Conservation (phyloP, 2,113 vertebrate genomes). For the Oophaga pumilio region DNA sequence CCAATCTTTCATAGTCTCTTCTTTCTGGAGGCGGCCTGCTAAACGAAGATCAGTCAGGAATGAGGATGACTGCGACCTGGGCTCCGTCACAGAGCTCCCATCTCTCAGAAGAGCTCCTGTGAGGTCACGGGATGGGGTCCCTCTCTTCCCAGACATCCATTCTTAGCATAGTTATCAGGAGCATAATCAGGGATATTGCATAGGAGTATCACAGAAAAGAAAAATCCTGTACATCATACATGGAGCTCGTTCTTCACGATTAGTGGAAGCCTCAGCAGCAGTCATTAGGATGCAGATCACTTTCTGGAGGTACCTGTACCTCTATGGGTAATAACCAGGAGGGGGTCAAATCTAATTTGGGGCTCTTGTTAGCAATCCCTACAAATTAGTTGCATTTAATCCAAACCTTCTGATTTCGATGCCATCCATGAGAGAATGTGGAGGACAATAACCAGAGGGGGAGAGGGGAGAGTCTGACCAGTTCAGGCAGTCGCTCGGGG, state of each 20-base stretch:
- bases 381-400: not conserved
- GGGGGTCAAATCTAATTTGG: not conserved
- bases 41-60: not conserved
- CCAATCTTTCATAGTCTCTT: not conserved
- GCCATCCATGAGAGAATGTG: not conserved
- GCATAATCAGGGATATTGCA: conserved; percentile 38
- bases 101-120: conserved; percentile 43
- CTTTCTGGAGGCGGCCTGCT: not conserved
- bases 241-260: not conserved
- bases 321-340: not conserved
- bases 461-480: not conserved
- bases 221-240: not conserved
- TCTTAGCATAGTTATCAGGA: conserved; percentile 6
- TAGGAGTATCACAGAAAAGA: conserved; percentile 43
- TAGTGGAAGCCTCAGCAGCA: conserved; percentile 20
- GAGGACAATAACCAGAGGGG: not conserved
- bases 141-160: not conserved
- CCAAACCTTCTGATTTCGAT: not conserved
- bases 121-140: not conserved
- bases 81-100: conserved; percentile 44
- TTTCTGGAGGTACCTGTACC: not conserved
- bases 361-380: not conserved
- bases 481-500: conserved; percentile 69
- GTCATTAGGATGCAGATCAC: not conserved
- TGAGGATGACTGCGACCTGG: not conserved